Evolutionary conservation across 1,140 invertebrate species (phyloP), one percentile per base, ranked within the genome.

Genomic region (Drosophila dunni): DNA sequence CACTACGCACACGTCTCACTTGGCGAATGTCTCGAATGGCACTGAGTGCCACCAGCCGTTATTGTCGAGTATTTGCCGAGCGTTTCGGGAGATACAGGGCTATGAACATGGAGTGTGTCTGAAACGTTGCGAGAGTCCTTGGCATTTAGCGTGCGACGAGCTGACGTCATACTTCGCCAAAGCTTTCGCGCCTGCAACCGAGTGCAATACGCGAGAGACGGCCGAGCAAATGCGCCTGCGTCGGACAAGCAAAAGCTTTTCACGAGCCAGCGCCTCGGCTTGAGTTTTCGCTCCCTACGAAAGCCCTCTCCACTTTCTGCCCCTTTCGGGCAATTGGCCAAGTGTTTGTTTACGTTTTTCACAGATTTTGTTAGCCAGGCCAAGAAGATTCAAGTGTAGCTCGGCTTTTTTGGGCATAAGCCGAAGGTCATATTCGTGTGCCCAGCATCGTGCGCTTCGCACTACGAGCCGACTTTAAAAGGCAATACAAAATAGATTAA

Each of bases 281-380:
- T 0, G 10, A 13, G 15, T 3, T 38, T 36, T 44, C 34, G 5
- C 36, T n/a, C 9, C 13, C 61, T 33, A 29, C 24, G 6, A 29
- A 29, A 29, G 24, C 24, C 40, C 3, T 20, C 17, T 20, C 10
- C 17, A 20, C 17, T 20, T 48, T 15, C 33, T 20, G 34, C 33
- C 20, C 57, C 33, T 29, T 29, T 0, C 24, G 5, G 24, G 24
- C 24, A 5, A 34, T 51, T 40, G 64, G 64, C 73, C 83, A 88
- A 86, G 84, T 86, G 83, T 86, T 86, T 86, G 83, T 86, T 86
- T 86, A 86, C 83, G 79, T 86, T 86, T 86, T 83, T 74, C 24
- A 69, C 15, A 38, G 58, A 46, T 63, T 62, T 75, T 64, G 48
- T 48, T 57, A 48, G 46, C 29, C 57, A 9, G 42, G 34, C 34